Conservation (phyloP, 1,140 invertebrate genomes). For the Heliconius congener region DNA sequence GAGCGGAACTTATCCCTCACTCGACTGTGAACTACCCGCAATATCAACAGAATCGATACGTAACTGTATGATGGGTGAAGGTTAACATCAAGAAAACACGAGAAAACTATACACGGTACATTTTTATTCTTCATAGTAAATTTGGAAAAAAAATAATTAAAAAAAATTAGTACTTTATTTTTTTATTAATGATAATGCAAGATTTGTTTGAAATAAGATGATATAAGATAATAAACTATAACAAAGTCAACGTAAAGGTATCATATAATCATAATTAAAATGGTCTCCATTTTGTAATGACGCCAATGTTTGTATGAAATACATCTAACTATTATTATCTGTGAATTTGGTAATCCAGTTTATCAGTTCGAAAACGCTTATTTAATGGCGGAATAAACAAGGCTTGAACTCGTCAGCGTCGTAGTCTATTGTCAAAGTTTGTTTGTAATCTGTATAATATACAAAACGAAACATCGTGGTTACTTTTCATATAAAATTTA, state of each 20-base stretch:
- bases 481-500: background rate
- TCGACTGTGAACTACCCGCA: constrained; percentile 53
- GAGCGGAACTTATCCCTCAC: constrained; percentile 56
- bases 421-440: constrained; percentile 18
- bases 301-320: background rate
- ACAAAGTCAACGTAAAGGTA: background rate
- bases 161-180: background rate
- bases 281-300: background rate
- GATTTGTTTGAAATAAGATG: background rate
- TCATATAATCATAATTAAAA: background rate
- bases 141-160: background rate
- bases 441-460: constrained; percentile 10
- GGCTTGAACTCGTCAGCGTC: constrained; percentile 16
- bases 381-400: constrained; percentile 19
- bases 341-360: constrained; percentile 20
- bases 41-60: constrained; percentile 48
- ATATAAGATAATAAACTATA: background rate
- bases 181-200: background rate
- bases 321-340: constrained; percentile 1
- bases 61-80: constrained; percentile 24
- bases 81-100: constrained; percentile 19
- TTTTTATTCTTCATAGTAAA: background rate
- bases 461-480: background rate
- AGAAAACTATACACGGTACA: background rate
- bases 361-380: constrained; percentile 12